Percentiles rank a stretch among this genome's conserved stretches.
Conservation (phyloP, 1,140 invertebrate genomes). For the Drosophila gunungcola region DNA sequence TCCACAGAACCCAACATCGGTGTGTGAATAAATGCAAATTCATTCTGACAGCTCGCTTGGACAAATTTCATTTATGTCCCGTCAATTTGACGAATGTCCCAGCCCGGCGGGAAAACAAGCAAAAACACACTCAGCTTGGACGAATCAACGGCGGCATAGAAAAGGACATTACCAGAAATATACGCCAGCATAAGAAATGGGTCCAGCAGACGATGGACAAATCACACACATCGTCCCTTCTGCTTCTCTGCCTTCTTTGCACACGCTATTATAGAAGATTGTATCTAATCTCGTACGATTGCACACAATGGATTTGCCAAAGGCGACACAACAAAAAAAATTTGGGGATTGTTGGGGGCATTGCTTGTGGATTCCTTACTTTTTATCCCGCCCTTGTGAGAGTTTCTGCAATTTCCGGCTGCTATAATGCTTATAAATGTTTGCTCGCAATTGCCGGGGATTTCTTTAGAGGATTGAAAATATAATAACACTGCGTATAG, state of each 20-base stretch:
- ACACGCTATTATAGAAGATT: slow-evolving; percentile 78
- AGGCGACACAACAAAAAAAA: slow-evolving; percentile 55
- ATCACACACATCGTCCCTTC: slow-evolving; percentile 46
- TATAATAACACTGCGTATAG: slow-evolving; percentile 39
- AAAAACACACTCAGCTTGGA: slow-evolving; percentile 46
- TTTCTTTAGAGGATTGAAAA: slow-evolving; percentile 73
- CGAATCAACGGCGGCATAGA: slow-evolving; percentile 51
- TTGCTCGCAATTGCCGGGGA: slow-evolving; percentile 63
- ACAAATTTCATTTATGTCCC: slow-evolving; percentile 61
- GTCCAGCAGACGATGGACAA: slow-evolving; percentile 40
- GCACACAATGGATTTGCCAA: slow-evolving; percentile 82
- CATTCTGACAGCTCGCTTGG: slow-evolving; percentile 54
- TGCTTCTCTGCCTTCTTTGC: slow-evolving; percentile 5
- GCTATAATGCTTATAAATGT: slow-evolving; percentile 78
- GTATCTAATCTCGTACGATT: slow-evolving; percentile 82
- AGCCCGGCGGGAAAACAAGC: slow-evolving; percentile 6
- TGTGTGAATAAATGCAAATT: slow-evolving; percentile 63
- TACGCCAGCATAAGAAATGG: slow-evolving; percentile 1
- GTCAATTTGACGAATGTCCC: slow-evolving; percentile 66
- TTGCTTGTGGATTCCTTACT: slow-evolving; percentile 29
- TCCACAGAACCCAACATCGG: slow-evolving; percentile 11
- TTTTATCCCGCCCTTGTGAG: slow-evolving; percentile 16
- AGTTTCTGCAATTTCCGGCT: slow-evolving; percentile 74
- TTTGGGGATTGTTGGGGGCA: background rate
- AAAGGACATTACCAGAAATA: slow-evolving; percentile 50